Evolutionary conservation across 2,797 vertebrate genomes (phyloP), one percentile per base, ranked within the genome.

Genomic region (Trichosurus vulpecula): DNA sequence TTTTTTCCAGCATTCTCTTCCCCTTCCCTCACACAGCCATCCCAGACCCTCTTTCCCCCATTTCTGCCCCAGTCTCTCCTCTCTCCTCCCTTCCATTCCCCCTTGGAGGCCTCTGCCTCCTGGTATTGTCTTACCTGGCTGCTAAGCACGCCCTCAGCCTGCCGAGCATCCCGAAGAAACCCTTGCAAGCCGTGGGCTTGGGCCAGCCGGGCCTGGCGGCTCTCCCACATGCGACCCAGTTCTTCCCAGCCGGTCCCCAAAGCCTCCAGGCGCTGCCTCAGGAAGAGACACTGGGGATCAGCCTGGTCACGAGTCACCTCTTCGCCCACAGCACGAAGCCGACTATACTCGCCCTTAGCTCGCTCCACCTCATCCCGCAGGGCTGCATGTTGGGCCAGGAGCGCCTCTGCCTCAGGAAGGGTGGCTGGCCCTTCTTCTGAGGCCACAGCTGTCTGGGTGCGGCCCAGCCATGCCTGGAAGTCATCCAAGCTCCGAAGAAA

Each of bases 181-280:
- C 98, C 99, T 98, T 99, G 99, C 99, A 99, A 99, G 96, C 99
- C 99, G 0, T 99, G 99, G 52, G 99, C 99, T 96, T 99, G 99
- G 27, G 99, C 99, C 96, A 99, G 98, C 27, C 99, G 98, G 93
- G 98, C 99, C 96, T 99, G 99, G 10, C 99, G 99, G 98, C 99
- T 99, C 98, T 99, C 99, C 99, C 99, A 99, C 99, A 99, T 99
- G 95, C 99, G 98, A 35, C 99, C 99, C 97, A 99, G 98, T 97
- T 99, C 99, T 8, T 99, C 99, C 99, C 99, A 99, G 95, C 99
- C 99, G 0, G 99, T 99, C 91, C 99, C 99, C 95, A 99, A 98
- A 0, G 99, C 99, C 95, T 99, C 99, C 35, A 99, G 98, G 54
- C 99, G 99, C 98, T 99, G 99, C 10, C 99, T 99, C 92, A 99